These are phyloP conservation scores for Drosophila colorata DNA, from an alignment of 2,888 invertebrate species.

Conservation along the genomic window DNA sequence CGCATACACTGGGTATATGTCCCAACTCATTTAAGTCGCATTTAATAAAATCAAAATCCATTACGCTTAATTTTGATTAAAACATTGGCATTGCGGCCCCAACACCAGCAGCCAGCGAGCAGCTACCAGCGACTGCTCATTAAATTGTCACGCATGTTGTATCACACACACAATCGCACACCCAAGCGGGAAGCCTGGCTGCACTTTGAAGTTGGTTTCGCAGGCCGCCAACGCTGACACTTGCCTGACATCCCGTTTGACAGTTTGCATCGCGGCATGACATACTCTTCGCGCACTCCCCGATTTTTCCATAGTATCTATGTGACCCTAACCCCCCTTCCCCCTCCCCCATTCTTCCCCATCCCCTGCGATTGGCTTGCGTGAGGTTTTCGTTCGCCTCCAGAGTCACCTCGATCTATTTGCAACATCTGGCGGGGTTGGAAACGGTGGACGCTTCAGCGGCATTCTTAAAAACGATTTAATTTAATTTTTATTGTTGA, in stretches of 20 bases:
- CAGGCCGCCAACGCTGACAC: slow-evolving; percentile 73
- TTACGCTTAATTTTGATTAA: slow-evolving; percentile 79
- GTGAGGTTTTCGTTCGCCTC: background rate
- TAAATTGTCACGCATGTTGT: slow-evolving; percentile 85
- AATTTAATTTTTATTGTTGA: slow-evolving; percentile 80
- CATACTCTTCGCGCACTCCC: slow-evolving; percentile 63
- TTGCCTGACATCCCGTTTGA: slow-evolving; percentile 74
- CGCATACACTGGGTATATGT: slow-evolving; percentile 22
- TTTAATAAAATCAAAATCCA: slow-evolving; percentile 81
- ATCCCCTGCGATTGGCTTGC: slow-evolving; percentile 45
- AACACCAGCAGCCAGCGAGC: slow-evolving; percentile 11
- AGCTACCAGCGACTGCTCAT: slow-evolving; percentile 71
- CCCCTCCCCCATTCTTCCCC: slow-evolving; percentile 1
- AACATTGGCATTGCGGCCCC: slow-evolving; percentile 63
- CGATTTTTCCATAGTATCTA: slow-evolving; percentile 43
- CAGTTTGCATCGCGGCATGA: slow-evolving; percentile 73
- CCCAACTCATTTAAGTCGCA: slow-evolving; percentile 79
- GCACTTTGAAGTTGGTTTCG: slow-evolving; percentile 67
- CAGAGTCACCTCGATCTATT: slow-evolving; percentile 54
- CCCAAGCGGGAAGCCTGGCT: slow-evolving; percentile 13
- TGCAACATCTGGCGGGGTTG: slow-evolving; percentile 65
- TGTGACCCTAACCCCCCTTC: background rate
- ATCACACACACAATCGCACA: slow-evolving; percentile 28
- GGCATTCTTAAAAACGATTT: slow-evolving; percentile 76
- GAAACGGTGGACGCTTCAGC: slow-evolving; percentile 22